Base-by-base conservation (phyloP, 2,888 invertebrate species). In the Agonopterix heracliana region DNA sequence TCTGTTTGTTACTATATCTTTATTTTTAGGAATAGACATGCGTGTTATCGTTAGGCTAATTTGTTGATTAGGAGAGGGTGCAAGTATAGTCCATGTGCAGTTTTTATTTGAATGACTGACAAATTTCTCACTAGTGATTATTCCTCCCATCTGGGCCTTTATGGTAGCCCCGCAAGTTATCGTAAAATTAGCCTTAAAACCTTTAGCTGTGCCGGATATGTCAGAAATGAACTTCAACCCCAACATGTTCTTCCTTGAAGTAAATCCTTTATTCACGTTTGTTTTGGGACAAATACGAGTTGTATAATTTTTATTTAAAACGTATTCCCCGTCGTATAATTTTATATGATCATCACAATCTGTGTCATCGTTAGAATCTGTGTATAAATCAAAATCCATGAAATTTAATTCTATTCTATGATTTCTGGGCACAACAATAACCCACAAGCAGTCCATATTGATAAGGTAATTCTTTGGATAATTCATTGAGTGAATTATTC, bases 401-500 rank as follows among this genome's bases (percentile, higher is more conserved):
- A 97, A 91, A 5, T 90, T 90, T 0, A 97, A 69, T 55, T 92
- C 89, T 14, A 96, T 90, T 1, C 92, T 82, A 69, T 95, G 94
- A 78, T 92, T 89, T 52, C 73, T 66, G 44, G 93, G 90, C 1
- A 95, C 92, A 42, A 84, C 80, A 50, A 98, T 91, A 9, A 89
- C 72, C 96, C 96, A 98, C 47, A 91, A 90, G 68, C 98, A 98
- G 54, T 94, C 90, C 49, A 93, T 89, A 62, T 92, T 90, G 44
- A 84, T 77, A 1, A 94, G 93, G 81, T 97, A 98, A 64, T 93
- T 92, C 49, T 90, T 77, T 0, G 98, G 98, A 79, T 95, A 98
- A 68, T 96, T 95, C 9, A 94, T 92, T 0, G 97, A 96, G 61
- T 91, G 89, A 51, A 98, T 92, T 0, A 79, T 69, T 0, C 97